These are phyloP conservation scores for Drosophila atroscutellata DNA, from an alignment of 2,888 invertebrate genomes.

Conservation along the genomic window DNA sequence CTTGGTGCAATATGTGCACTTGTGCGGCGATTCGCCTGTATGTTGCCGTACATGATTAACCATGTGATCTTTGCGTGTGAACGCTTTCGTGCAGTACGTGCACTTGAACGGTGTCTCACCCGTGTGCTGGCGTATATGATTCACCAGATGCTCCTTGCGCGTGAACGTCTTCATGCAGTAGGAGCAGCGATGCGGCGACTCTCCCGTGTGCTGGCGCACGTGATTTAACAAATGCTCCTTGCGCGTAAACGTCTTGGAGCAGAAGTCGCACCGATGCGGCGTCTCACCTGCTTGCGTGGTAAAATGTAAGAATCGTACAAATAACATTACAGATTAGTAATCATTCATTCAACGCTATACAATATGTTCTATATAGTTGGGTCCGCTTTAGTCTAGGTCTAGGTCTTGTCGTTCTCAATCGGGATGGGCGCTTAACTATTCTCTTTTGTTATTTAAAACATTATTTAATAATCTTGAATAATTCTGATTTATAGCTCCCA, in stretches of 20 bases:
- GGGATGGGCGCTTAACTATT: not conserved
- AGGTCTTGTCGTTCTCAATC: not conserved
- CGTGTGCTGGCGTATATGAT: constrained; percentile 93
- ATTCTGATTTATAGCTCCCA: not conserved
- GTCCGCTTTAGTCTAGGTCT: not conserved
- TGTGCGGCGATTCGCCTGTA: constrained; percentile 93
- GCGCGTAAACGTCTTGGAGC: constrained; percentile 94
- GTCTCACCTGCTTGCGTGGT: constrained; percentile 87
- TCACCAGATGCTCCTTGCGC: constrained; percentile 94
- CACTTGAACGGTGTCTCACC: constrained; percentile 94
- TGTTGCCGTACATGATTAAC: constrained; percentile 91
- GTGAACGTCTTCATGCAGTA: constrained; percentile 95
- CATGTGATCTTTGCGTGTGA: constrained; percentile 93
- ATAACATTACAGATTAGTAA: constrained; percentile 87
- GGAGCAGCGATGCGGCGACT: constrained; percentile 93
- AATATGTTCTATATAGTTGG: not conserved
- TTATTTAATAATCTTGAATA: not conserved
- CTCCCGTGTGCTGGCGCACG: constrained; percentile 92
- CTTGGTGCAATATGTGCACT: constrained; percentile 94
- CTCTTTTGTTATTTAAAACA: not conserved
- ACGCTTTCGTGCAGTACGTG: constrained; percentile 93
- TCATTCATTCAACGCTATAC: constrained; percentile 35
- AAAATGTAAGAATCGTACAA: constrained; percentile 39
- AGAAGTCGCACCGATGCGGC: constrained; percentile 93
- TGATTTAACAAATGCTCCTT: constrained; percentile 95